phyloP scores from a whole-genome alignment of 2,888 invertebrate genomes.

The Phrixothrix hirtus region DNA sequence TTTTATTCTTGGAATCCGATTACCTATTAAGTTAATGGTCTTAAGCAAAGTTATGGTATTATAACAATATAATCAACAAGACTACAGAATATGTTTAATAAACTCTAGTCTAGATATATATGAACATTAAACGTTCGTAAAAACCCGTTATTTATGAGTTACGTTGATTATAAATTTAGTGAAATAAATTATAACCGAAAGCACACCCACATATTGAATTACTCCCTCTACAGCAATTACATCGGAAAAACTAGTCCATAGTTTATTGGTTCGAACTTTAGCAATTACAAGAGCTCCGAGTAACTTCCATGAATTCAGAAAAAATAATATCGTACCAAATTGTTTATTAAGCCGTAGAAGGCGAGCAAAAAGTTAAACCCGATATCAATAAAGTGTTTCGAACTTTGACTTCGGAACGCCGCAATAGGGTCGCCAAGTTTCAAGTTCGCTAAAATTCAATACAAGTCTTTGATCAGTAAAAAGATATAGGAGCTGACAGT shows the following conservation, averaged over 20 bases:
- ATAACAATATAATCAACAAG: no score
- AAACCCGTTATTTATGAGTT: no score
- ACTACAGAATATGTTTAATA: not conserved
- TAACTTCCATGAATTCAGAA: slow-evolving; percentile 19
- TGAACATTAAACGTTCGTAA: no score
- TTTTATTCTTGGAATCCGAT: slow-evolving; percentile 33
- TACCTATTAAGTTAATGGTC: slow-evolving; percentile 30
- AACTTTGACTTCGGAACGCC: slow-evolving; percentile 19
- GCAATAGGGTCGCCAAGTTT: slow-evolving; percentile 13
- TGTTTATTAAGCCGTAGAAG: slow-evolving; percentile 22
- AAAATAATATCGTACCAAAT: slow-evolving; percentile 25
- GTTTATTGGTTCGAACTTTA: slow-evolving; percentile 21
- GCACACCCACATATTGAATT: slow-evolving; percentile 16
- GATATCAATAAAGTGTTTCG: slow-evolving; percentile 21
- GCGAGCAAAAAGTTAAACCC: slow-evolving; percentile 20
- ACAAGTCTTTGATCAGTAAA: slow-evolving; percentile 9
- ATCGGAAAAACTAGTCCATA: slow-evolving; percentile 11
- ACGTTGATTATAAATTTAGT: no score
- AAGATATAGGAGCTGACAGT: slow-evolving; percentile 4
- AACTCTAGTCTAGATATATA: not conserved
- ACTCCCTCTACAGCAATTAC: slow-evolving; percentile 15
- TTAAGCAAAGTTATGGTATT: slow-evolving; percentile 18
- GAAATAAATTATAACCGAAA: slow-evolving; percentile 2
- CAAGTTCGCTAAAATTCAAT: slow-evolving; percentile 15
- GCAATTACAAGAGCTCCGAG: slow-evolving; percentile 14